Percentiles rank a stretch among this genome's conserved stretches.
Conservation (phyloP, 2,113 vertebrate genomes). For the Motacilla tschutschensis region DNA sequence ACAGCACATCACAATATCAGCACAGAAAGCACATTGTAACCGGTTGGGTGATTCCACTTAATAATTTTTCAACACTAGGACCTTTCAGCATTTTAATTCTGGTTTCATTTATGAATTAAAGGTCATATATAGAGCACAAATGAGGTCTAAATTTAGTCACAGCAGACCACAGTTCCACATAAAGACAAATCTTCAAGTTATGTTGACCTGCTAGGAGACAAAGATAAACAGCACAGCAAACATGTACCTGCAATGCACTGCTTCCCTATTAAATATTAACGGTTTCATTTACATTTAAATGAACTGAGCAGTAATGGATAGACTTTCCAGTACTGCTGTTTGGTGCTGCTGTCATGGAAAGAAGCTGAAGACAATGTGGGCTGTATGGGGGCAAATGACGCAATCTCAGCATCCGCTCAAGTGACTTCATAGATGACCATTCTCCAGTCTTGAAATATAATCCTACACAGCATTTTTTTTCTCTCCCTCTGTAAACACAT, state of each 20-base stretch:
- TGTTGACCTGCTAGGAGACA: slow-evolving; percentile 83
- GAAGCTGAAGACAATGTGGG: slow-evolving; percentile 68
- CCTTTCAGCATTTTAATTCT: slow-evolving; percentile 58
- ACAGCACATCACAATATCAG: slow-evolving; percentile 54
- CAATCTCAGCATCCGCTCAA: slow-evolving; percentile 62
- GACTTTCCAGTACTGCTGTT: slow-evolving; percentile 70
- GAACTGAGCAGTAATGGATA: slow-evolving; percentile 67
- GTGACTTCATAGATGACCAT: slow-evolving; percentile 66
- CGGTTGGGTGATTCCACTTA: slow-evolving; percentile 55
- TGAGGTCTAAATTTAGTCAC: slow-evolving; percentile 91
- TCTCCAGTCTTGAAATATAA: slow-evolving; percentile 70
- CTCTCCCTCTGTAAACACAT: slow-evolving; percentile 73
- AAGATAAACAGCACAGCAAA: slow-evolving; percentile 73
- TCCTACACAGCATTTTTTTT: slow-evolving; percentile 59
- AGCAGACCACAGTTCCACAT: slow-evolving; percentile 81
- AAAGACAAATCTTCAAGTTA: slow-evolving; percentile 92
- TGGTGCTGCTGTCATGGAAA: slow-evolving; percentile 72
- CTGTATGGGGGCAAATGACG: slow-evolving; percentile 54
- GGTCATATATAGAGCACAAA: slow-evolving; percentile 87
- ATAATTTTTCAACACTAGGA: slow-evolving; percentile 60
- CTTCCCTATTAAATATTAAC: slow-evolving; percentile 83
- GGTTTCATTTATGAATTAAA: slow-evolving; percentile 76
- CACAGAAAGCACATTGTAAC: slow-evolving; percentile 39
- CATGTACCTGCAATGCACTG: slow-evolving; percentile 74
- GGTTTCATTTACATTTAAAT: slow-evolving; percentile 84